A percentile compares a stretch with the other conserved stretches of the same genome.
Conservation (phyloP, 2,888 invertebrate species). For the Zaprionus bogoriensis region DNA sequence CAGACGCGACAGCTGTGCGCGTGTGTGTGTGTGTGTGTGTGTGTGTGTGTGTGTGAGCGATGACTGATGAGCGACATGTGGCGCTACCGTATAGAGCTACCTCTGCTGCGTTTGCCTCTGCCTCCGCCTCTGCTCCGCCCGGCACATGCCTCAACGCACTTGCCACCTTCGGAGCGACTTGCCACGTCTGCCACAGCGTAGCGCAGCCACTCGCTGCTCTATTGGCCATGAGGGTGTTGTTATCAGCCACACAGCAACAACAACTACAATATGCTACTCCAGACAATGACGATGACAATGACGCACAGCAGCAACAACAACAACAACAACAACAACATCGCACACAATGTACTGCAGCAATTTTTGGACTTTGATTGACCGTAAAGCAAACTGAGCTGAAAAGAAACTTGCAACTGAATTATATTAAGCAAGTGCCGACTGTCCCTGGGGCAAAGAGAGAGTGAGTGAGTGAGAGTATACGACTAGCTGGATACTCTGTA, state of each 20-base stretch:
- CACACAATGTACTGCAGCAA: constrained; percentile 1
- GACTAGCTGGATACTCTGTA: not conserved
- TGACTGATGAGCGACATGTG: constrained; percentile 72
- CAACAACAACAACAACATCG: constrained; percentile 7
- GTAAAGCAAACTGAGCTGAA: constrained; percentile 14
- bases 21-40: constrained; percentile 23
- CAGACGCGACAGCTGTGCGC: constrained; percentile 56
- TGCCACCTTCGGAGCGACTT: constrained; percentile 27
- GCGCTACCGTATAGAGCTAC: constrained; percentile 41
- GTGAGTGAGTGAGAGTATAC: not conserved
- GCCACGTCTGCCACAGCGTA: too few species aligned
- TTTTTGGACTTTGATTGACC: constrained; percentile 49
- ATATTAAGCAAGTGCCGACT: constrained; percentile 1
- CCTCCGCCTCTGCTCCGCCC: constrained; percentile 9
- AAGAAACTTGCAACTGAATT: constrained; percentile 10
- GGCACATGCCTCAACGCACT: constrained; percentile 41
- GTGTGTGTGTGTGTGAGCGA: constrained; percentile 37
- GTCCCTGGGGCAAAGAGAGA: not conserved
- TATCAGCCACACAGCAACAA: constrained; percentile 38
- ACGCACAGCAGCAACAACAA: constrained; percentile 20
- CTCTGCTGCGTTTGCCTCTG: constrained; percentile 13
- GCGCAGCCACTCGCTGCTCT: constrained; percentile 25
- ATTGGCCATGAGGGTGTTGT: constrained; percentile 79
- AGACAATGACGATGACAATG: constrained; percentile 39
- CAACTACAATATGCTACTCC: constrained; percentile 24